phyloP scores from a whole-genome alignment of 2,113 vertebrate genomes.

The Stegastes partitus region DNA sequence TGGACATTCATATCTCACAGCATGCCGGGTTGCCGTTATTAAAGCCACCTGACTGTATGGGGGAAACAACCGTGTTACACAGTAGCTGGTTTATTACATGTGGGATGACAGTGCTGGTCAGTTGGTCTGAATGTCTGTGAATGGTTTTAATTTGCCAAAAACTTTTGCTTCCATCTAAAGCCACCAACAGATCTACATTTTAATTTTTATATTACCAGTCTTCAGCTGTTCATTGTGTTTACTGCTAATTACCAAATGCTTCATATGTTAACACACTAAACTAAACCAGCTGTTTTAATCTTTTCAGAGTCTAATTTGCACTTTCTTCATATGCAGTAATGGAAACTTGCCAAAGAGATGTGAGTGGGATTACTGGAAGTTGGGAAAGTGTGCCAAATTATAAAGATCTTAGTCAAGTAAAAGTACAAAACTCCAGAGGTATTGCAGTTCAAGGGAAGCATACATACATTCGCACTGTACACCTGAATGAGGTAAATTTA shows the following conservation, averaged over 20 bases:
- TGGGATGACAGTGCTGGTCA: neutral
- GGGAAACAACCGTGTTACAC: slow-evolving; percentile 19
- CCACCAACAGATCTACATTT: neutral
- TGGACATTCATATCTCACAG: slow-evolving; percentile 64
- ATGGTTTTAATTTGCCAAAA: neutral
- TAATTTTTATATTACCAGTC: neutral
- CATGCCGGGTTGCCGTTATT: slow-evolving; percentile 71
- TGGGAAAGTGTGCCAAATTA: too few relatives aligned
- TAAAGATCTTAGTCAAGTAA: too few relatives aligned
- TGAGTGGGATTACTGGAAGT: too few relatives aligned
- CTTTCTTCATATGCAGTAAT: too few relatives aligned
- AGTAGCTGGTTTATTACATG: slow-evolving; percentile 4
- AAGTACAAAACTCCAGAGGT: too few relatives aligned
- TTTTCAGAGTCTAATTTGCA: too few relatives aligned
- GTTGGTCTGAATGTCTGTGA: neutral
- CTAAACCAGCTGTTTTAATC: too few relatives aligned
- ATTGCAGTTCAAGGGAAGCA: too few relatives aligned
- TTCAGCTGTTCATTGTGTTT: neutral
- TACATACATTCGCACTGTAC: too few relatives aligned
- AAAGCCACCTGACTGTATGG: slow-evolving; percentile 53
- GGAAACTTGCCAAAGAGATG: too few relatives aligned
- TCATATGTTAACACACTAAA: neutral
- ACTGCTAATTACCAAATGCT: neutral
- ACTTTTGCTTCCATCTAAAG: neutral
- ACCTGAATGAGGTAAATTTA: too few relatives aligned